phyloP scores from a whole-genome alignment of 1,140 invertebrate species.

The Ephestia elutella region DNA sequence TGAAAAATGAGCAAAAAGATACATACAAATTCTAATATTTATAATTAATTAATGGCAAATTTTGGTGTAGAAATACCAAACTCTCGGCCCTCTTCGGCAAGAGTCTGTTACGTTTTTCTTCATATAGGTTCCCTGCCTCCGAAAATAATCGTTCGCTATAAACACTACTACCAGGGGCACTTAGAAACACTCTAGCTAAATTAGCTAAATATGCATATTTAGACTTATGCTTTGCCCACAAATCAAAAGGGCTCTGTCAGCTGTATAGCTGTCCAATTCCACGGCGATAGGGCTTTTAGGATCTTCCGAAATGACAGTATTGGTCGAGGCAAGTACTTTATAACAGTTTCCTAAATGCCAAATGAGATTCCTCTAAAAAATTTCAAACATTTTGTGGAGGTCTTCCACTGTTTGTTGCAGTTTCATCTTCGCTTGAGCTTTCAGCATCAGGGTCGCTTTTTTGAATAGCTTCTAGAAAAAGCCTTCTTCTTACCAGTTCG shows the following conservation, averaged over 20 bases:
- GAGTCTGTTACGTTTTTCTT: conserved; percentile 31
- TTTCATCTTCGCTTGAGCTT: conserved; percentile 22
- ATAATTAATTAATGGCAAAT: conserved; percentile 21
- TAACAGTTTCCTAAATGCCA: too few relatives aligned
- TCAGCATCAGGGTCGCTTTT: conserved; percentile 25
- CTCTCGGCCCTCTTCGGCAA: conserved; percentile 30
- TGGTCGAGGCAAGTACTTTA: too few relatives aligned
- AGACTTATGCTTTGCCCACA: conserved; percentile 31
- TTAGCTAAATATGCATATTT: conserved; percentile 30
- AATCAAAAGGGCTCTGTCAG: conserved; percentile 34
- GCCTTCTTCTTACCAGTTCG: conserved; percentile 36
- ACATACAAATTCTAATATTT: conserved; percentile 9
- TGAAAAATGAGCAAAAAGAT: too few relatives aligned
- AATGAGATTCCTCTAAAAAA: too few relatives aligned
- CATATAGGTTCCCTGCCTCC: conserved; percentile 30
- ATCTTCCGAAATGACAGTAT: too few relatives aligned
- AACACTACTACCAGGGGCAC: conserved; percentile 17
- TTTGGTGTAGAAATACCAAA: conserved; percentile 37
- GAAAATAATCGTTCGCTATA: conserved; percentile 28
- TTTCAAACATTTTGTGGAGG: conserved; percentile 38
- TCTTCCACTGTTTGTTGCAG: too few relatives aligned
- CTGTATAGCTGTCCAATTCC: too few relatives aligned
- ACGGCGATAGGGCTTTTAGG: too few relatives aligned
- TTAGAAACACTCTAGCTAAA: conserved; percentile 30
- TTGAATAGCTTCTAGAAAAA: conserved; percentile 35